Base-by-base conservation (phyloP, 2,888 invertebrate genomes). In the Mythimna impura region DNA sequence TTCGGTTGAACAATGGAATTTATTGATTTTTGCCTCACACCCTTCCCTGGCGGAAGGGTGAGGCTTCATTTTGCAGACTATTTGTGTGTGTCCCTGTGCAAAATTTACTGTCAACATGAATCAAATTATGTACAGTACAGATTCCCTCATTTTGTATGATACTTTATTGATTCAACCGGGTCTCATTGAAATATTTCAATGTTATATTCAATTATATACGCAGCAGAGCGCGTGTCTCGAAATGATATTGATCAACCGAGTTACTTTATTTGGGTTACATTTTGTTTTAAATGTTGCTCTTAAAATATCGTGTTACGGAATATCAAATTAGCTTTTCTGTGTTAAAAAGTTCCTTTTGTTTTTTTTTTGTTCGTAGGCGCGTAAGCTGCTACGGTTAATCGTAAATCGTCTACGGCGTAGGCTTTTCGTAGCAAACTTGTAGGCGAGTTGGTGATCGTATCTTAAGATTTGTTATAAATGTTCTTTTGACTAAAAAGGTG, bases 81-180 rank as follows among this genome's bases (percentile, higher is more conserved):
- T 84, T 79, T 80, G 69, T 57, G 69, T 57, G 66, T 73, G 78
- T 74, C 67, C 55, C 80, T 81, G 76, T 78, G 76, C 81, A 67
- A 76, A 83, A 86, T 84, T 83, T 83, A 78, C 75, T 73, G 81
- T 78, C 77, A 81, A 77, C 82, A 78, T 64, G 75, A 84, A 85
- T 85, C 79, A 82, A 78, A 82, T 85, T 83, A 76, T 71, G 66
- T 80, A 69, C 71, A 64, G 74, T 43, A 67, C 64, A 78, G 65
- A 75, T 81, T 81, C 78, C 57, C 63, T 78, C 78, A 81, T 81
- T 74, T 78, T 52, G 57, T 62, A 71, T 70, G 60, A 68, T 68
- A 73, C 55, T 68, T 58, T 84, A 82, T 84, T 76, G 83, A 84
- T 83, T 80, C 43, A 43, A 14, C 52, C 50, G 30, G 60, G 25